These are phyloP conservation scores for Aulostomus chinensis DNA, from an alignment of 2,797 vertebrate genomes.

Conservation along the genomic window DNA sequence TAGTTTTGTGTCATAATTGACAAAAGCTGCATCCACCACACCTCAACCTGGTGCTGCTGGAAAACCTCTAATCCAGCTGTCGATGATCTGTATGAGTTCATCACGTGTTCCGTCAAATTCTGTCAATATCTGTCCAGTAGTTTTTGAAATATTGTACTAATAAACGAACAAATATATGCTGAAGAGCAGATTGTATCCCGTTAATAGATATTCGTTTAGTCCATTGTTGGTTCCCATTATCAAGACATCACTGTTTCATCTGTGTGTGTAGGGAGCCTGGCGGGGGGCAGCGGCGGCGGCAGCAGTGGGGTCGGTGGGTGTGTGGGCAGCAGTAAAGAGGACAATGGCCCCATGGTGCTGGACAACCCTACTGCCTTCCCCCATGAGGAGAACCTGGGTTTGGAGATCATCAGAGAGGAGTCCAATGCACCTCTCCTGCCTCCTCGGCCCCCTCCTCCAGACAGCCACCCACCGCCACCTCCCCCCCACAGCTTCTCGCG, in stretches of 20 bases:
- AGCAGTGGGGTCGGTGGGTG: conserved; percentile 76
- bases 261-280: conserved; percentile 65
- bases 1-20: too few species aligned
- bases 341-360: conserved; percentile 80
- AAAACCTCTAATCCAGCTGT: too few species aligned
- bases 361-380: conserved; percentile 86
- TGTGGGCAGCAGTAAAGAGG: conserved; percentile 67
- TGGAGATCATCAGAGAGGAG: conserved; percentile 96
- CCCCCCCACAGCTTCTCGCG: conserved; percentile 88
- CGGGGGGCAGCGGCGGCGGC: conserved; percentile 70
- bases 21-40: too few species aligned
- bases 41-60: too few species aligned
- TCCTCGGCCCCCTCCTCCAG: conserved; percentile 85
- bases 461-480: conserved; percentile 86
- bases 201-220: too few species aligned
- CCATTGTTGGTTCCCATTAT: neutral
- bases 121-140: too few species aligned
- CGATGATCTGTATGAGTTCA: too few species aligned
- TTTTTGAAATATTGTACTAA: too few species aligned
- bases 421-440: conserved; percentile 93
- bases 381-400: conserved; percentile 89
- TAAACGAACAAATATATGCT: too few species aligned
- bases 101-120: too few species aligned
- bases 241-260: neutral
- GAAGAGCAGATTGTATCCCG: too few species aligned